Evolutionary conservation across 2,888 invertebrate genomes (phyloP).

Genomic region (Cecidostiba fungosa): DNA sequence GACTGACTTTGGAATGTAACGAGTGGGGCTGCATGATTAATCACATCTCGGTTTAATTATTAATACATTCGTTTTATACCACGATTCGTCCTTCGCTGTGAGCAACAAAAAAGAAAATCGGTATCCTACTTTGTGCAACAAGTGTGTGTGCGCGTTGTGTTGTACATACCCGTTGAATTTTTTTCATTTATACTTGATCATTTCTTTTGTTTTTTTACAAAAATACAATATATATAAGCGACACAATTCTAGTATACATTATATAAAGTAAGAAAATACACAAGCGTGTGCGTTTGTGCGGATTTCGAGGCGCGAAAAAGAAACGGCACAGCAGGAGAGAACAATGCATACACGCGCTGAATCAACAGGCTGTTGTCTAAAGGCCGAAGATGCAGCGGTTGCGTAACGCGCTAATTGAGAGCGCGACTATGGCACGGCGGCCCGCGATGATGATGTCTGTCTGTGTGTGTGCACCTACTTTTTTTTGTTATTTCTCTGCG

Average conservation of each 20-base stretch:
- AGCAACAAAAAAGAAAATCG: not conserved
- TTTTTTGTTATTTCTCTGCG: not conserved
- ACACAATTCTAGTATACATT: not conserved
- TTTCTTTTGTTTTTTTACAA: not conserved
- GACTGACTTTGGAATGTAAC: conserved; percentile 13
- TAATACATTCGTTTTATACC: not conserved
- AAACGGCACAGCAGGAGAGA: not conserved
- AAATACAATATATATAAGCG: not conserved
- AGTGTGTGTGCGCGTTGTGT: not conserved
- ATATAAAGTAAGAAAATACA: not conserved
- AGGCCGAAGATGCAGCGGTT: conserved; percentile 22
- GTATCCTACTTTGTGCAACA: conserved; percentile 4
- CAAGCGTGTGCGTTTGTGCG: not conserved
- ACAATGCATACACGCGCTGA: conserved; percentile 14
- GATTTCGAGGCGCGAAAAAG: conserved; percentile 12
- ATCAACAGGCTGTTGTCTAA: conserved; percentile 10
- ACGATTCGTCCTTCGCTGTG: not conserved
- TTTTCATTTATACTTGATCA: not conserved
- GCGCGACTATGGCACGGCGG: conserved; percentile 34
- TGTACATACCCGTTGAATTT: not conserved
- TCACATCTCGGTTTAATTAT: not conserved
- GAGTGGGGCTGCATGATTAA: conserved; percentile 9
- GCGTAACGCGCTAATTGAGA: conserved; percentile 40
- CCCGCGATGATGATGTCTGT: conserved; percentile 8
- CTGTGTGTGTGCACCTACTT: not conserved